Evolutionary conservation across 2,113 vertebrate genomes (phyloP), one percentile per base, ranked within the genome.

Genomic region (Spea multiplicata): DNA sequence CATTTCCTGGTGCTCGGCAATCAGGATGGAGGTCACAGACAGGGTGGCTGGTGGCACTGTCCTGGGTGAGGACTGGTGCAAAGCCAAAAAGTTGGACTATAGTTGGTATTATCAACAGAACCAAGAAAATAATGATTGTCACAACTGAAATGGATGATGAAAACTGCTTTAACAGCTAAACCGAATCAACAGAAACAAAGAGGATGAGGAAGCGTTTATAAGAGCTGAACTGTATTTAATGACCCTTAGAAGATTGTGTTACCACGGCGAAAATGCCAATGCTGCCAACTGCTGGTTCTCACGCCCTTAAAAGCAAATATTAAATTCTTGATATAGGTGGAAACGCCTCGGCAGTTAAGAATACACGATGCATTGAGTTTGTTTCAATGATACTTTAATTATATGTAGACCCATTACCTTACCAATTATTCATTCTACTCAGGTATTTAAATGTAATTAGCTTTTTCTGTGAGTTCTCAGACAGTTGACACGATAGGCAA

Each of bases 251-350:
- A 9, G n/a, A 44, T 66, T 44, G 5, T 12, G 44, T 67, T 67
- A 67, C 66, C 47, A 8, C 13, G 14, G 16, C 46, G 10, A 67
- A 47, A 47, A 67, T 10, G 8, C 4, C 8, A 67, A 13, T 67
- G 66, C 44, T 67, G 66, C 66, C 66, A 45, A 67, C 10, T 46
- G 66, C 66, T 46, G 9, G 13, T 67, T 67, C 44, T 67, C 66
- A 67, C 66, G 30, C 44, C 45, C 44, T 46, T 14, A 67, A 44
- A 47, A 5, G 45, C 66, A 45, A 12, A 67, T 67, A 67, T 67
- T 47, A 47, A 17, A 52, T 52, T 52, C 6, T 10, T 52, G 50
- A 52, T 52, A 6, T 7, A 13, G 66, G 5, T 47, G 45, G 44
- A 5, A 67, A 45, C 66, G 30, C 4, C 8, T 44, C 30, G 44